These are phyloP conservation scores for Orius insidiosus DNA, from an alignment of 1,140 invertebrate genomes.

Conservation along the genomic window DNA sequence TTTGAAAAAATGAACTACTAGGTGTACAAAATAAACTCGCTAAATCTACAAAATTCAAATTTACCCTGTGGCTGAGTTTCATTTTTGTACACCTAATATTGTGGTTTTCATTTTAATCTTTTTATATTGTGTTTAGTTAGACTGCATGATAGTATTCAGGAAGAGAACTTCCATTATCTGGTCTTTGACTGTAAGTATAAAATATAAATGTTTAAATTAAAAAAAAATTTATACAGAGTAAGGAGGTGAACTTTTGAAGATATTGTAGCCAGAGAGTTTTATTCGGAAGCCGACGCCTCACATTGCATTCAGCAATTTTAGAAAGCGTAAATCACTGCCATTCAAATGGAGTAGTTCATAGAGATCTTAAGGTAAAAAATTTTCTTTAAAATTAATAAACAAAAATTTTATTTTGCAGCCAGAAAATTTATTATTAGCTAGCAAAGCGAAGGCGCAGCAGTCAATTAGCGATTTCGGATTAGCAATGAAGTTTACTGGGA, in stretches of 20 bases:
- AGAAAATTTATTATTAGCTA: conserved; percentile 96
- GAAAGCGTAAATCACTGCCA: conserved; percentile 99
- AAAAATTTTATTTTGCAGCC: conserved; percentile 46
- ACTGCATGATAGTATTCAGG: conserved; percentile 98
- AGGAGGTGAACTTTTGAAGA: conserved; percentile 98
- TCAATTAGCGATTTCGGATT: conserved; percentile 97
- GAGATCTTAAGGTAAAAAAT: conserved; percentile 73
- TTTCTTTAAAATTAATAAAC: background rate
- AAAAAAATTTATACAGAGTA: conserved; percentile 45
- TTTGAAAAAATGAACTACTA: too few relatives aligned
- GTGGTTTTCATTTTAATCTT: background rate
- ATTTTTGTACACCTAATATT: too few relatives aligned
- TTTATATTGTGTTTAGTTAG: conserved; percentile 56
- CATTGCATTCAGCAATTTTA: conserved; percentile 99
- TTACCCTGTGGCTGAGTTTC: too few relatives aligned
- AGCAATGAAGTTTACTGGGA: conserved; percentile 98
- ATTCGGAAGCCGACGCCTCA: conserved; percentile 99
- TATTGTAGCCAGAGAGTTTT: conserved; percentile 99
- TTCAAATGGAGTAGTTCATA: conserved; percentile 93
- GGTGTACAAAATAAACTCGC: too few relatives aligned
- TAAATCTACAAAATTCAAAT: too few relatives aligned
- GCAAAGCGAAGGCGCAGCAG: conserved; percentile 97
- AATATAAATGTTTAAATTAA: background rate
- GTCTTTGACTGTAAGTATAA: conserved; percentile 93
- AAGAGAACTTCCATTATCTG: conserved; percentile 98